These are phyloP conservation scores for Caenorhabditis parvicauda DNA, from an alignment of 2,888 invertebrate genomes.

Conservation along the genomic window DNA sequence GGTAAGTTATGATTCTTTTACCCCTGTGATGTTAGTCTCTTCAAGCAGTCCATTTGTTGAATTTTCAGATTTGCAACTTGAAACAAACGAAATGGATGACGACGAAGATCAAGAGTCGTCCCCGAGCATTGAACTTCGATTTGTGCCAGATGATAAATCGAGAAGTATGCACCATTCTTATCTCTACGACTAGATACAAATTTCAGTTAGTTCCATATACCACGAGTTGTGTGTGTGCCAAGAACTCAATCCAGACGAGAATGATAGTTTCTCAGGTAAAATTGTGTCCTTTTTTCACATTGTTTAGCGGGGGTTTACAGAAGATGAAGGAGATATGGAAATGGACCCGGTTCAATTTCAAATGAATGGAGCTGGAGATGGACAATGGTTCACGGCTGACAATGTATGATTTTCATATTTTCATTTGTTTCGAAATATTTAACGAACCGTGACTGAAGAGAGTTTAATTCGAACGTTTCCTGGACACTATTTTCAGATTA, in stretches of 20 bases:
- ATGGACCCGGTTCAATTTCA: slow-evolving; percentile 1
- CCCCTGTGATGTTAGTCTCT: neutral
- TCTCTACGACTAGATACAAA: neutral
- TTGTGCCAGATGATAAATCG: slow-evolving; percentile 47
- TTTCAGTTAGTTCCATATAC: slow-evolving; percentile 72
- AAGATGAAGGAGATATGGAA: slow-evolving; percentile 10
- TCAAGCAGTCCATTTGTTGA: neutral
- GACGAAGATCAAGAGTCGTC: slow-evolving; percentile 33
- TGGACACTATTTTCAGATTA: slow-evolving; percentile 28
- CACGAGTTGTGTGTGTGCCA: slow-evolving; percentile 77
- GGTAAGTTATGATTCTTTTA: slow-evolving; percentile 23
- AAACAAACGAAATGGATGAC: slow-evolving; percentile 31
- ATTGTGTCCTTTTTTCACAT: neutral
- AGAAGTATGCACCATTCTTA: slow-evolving; percentile 7
- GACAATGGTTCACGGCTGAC: slow-evolving; percentile 40
- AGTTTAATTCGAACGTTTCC: neutral
- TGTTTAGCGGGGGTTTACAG: slow-evolving; percentile 11
- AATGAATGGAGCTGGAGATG: slow-evolving; percentile 2
- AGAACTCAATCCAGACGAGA: slow-evolving; percentile 77
- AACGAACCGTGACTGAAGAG: neutral
- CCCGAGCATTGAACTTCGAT: slow-evolving; percentile 40
- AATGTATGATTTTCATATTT: slow-evolving; percentile 11
- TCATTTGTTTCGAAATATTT: neutral
- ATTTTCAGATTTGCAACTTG: slow-evolving; percentile 40
- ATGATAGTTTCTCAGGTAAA: slow-evolving; percentile 65